Percentiles rank a stretch among this genome's conserved stretches.
Evolutionary conservation across 2,113 vertebrate genomes (phyloP).

Genomic region (Syngnathus floridae): DNA sequence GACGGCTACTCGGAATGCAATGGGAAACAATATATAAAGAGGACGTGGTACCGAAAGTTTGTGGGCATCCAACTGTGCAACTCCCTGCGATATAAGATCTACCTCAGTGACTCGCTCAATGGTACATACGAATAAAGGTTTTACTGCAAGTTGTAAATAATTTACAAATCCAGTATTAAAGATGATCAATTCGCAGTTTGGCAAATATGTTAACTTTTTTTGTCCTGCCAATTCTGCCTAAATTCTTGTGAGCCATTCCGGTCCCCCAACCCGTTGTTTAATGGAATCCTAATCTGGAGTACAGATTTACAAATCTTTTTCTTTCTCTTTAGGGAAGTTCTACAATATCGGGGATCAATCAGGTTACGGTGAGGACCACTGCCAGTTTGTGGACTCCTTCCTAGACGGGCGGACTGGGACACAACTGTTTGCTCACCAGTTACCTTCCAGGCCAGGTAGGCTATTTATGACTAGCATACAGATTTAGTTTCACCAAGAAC

Average conservation of each 20-base stretch:
- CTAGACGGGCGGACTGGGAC: slow-evolving; percentile 89
- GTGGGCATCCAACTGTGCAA: slow-evolving; percentile 98
- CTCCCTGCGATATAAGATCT: slow-evolving; percentile 97
- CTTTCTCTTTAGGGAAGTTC: slow-evolving; percentile 79
- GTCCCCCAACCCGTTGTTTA: too few species aligned
- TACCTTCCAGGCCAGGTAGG: slow-evolving; percentile 79
- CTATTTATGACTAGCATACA: neutral
- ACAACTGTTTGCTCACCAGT: slow-evolving; percentile 74
- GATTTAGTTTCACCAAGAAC: neutral
- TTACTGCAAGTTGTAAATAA: neutral
- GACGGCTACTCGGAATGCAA: slow-evolving; percentile 90
- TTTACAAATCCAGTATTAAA: too few species aligned
- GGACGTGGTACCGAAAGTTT: slow-evolving; percentile 98
- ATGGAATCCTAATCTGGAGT: neutral
- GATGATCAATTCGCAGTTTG: neutral
- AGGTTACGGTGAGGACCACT: slow-evolving; percentile 93
- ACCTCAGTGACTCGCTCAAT: slow-evolving; percentile 90
- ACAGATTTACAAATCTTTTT: neutral
- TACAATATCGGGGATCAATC: slow-evolving; percentile 95
- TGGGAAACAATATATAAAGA: slow-evolving; percentile 89
- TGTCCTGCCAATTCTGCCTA: neutral
- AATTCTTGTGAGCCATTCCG: neutral
- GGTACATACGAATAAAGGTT: slow-evolving; percentile 63
- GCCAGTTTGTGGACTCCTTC: slow-evolving; percentile 97
- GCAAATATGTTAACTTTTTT: neutral